These are phyloP conservation scores for Plestiodon gilberti DNA, from an alignment of 2,113 vertebrate genomes.

Conservation along the genomic window DNA sequence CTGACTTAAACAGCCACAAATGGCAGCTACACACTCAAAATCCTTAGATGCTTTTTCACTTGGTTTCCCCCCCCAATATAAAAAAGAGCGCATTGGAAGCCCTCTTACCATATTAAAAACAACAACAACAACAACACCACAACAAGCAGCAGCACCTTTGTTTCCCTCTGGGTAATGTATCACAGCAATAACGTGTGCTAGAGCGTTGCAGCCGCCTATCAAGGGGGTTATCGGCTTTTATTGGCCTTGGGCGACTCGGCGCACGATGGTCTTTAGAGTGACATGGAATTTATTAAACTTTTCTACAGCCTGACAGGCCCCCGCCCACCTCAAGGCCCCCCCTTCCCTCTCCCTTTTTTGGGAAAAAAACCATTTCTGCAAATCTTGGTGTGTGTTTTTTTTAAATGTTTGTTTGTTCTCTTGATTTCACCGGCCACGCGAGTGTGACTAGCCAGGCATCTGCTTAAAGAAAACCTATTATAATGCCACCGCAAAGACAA, in stretches of 20 bases:
- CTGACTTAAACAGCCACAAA: conserved; percentile 65
- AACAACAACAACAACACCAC: conserved; percentile 44
- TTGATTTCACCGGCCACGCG: not conserved
- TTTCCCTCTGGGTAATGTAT: conserved; percentile 39
- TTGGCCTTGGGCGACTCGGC: conserved; percentile 65
- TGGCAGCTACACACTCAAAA: conserved; percentile 54
- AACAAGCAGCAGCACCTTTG: conserved; percentile 23
- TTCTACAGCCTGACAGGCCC: conserved; percentile 62
- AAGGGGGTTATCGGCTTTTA: conserved; percentile 61
- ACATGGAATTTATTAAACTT: conserved; percentile 77
- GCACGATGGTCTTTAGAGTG: conserved; percentile 70
- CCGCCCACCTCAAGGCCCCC: conserved; percentile 55
- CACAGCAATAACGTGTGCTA: conserved; percentile 43
- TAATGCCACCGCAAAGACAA: conserved; percentile 5
- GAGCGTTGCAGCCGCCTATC: conserved; percentile 53
- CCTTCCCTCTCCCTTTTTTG: conserved; percentile 52
- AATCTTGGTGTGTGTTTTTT: conserved; percentile 39
- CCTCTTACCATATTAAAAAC: conserved; percentile 52
- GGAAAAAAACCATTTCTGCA: conserved; percentile 61
- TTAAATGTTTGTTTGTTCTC: conserved; percentile 14
- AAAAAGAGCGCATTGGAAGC: conserved; percentile 53
- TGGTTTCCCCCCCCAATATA: conserved; percentile 45
- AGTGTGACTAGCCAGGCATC: conserved; percentile 33
- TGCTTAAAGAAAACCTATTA: conserved; percentile 51
- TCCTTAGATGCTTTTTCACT: conserved; percentile 42